Conservation (phyloP, 2,113 vertebrate genomes). For the Zingel zingel region DNA sequence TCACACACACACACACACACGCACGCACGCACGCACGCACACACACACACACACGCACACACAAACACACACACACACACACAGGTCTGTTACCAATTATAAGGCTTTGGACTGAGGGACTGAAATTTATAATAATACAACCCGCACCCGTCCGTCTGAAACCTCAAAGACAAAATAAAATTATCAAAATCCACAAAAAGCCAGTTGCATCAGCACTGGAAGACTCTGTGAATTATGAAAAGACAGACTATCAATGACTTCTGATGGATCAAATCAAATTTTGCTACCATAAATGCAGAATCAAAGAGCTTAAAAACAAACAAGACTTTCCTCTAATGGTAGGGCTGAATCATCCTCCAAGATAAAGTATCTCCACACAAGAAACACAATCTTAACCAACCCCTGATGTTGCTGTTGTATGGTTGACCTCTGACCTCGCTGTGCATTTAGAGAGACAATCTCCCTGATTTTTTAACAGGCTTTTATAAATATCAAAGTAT, state of each 20-base stretch:
- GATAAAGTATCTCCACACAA: conserved; percentile 7
- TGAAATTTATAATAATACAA: conserved; percentile 80
- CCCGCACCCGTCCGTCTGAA: conserved; percentile 70
- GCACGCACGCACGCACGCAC: conserved; percentile 29
- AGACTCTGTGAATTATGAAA: conserved; percentile 52
- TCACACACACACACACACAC: conserved; percentile 11
- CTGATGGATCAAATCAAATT: conserved; percentile 45
- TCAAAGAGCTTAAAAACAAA: not conserved
- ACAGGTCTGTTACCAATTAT: conserved; percentile 82
- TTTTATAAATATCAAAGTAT: not conserved
- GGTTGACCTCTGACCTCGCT: conserved; percentile 10
- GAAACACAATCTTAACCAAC: not conserved
- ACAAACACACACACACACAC: conserved; percentile 48
- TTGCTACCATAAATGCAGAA: conserved; percentile 22
- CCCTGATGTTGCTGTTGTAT: not conserved
- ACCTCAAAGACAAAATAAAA: conserved; percentile 80
- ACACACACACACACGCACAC: conserved; percentile 17
- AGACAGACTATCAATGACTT: conserved; percentile 33
- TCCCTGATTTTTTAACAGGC: not conserved
- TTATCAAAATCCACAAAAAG: conserved; percentile 72
- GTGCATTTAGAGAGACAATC: not conserved
- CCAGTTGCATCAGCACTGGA: conserved; percentile 75
- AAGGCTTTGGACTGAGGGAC: conserved; percentile 71
- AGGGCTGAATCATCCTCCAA: not conserved
- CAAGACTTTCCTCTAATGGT: not conserved